phyloP scores from a whole-genome alignment of 2,797 vertebrate genomes.

The Bufotes viridis region DNA sequence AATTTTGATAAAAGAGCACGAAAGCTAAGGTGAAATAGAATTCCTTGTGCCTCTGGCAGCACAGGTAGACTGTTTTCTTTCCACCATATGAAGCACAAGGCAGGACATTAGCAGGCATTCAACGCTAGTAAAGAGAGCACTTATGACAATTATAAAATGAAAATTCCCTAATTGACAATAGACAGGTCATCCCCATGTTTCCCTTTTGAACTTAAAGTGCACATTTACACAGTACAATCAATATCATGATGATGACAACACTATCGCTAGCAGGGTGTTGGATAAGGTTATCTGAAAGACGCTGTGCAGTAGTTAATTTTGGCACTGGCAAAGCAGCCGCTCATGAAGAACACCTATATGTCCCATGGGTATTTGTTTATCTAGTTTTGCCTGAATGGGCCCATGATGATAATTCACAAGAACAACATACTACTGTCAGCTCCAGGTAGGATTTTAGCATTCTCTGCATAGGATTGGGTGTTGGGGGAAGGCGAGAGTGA shows the following conservation, averaged over 20 bases:
- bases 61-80: neutral
- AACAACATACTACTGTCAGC: conserved; percentile 53
- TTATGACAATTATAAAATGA: neutral
- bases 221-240: neutral
- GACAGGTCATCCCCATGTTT: neutral
- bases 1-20: neutral
- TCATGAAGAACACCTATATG: conserved; percentile 45
- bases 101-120: neutral
- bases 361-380: conserved; percentile 56
- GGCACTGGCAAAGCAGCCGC: conserved; percentile 34
- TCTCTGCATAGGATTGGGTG: neutral
- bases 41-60: neutral
- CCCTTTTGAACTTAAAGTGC: neutral
- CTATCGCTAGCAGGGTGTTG: neutral
- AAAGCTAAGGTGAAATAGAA: neutral
- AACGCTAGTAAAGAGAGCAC: neutral
- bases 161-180: neutral
- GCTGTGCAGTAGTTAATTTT: conserved; percentile 8
- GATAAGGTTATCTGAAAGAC: conserved; percentile 45
- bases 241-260: neutral
- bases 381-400: conserved; percentile 53
- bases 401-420: conserved; percentile 42
- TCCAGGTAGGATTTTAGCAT: conserved; percentile 35
- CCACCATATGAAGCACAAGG: neutral
- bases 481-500: neutral